A percentile compares a stretch with the other conserved stretches of the same genome.
These are phyloP conservation scores for Phylloscopus collybita DNA, from an alignment of 2,797 vertebrate genomes.

Conservation along the genomic window DNA sequence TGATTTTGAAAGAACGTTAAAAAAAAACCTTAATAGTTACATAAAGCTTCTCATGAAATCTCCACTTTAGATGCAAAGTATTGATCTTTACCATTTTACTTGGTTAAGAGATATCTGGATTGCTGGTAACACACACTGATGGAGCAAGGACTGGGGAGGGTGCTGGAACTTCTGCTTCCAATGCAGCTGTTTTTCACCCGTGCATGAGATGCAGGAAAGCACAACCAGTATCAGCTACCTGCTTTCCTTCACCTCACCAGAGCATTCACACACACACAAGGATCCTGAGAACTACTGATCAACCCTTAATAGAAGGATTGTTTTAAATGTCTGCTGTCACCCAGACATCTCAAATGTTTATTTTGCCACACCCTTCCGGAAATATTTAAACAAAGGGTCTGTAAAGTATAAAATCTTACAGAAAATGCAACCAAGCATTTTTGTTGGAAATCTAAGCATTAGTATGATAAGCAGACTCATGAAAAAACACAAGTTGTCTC, in stretches of 20 bases:
- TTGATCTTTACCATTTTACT: neutral
- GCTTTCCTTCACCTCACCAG: neutral
- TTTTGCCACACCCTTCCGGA: neutral
- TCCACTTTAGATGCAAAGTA: neutral
- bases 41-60: neutral
- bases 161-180: neutral
- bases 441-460: neutral
- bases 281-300: neutral
- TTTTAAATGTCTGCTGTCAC: neutral
- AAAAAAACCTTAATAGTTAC: neutral
- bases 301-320: neutral
- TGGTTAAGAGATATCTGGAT: neutral
- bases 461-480: neutral
- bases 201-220: neutral
- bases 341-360: neutral
- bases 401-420: neutral
- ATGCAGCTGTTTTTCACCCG: neutral
- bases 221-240: rapidly evolving
- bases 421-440: neutral
- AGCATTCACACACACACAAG: neutral
- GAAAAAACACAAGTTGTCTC: neutral
- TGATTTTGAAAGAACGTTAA: neutral
- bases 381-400: neutral
- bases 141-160: neutral
- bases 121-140: neutral